A percentile compares a stretch with the other conserved stretches of the same genome.
These are phyloP conservation scores for Plagiodera versicolora DNA, from an alignment of 2,888 invertebrate genomes.

Conservation along the genomic window DNA sequence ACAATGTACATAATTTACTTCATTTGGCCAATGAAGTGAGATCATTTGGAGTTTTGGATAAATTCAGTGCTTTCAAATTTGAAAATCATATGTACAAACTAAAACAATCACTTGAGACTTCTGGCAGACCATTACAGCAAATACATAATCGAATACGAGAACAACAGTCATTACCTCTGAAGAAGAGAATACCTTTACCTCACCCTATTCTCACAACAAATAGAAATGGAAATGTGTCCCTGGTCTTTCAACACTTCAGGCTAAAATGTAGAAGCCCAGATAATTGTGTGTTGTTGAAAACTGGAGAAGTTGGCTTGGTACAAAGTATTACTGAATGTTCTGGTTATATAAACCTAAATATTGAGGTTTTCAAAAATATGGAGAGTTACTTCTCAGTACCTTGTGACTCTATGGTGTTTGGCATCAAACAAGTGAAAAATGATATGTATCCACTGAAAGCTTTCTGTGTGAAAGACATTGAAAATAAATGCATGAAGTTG, in stretches of 20 bases:
- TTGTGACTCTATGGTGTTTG: conserved; percentile 11
- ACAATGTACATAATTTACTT: too few species aligned
- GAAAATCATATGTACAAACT: conserved; percentile 2
- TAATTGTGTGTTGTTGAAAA: conserved; percentile 13
- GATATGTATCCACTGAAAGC: neutral
- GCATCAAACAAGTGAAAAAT: conserved; percentile 5
- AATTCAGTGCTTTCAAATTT: conserved; percentile 4
- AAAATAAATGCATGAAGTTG: conserved; percentile 13
- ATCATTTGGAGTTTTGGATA: conserved; percentile 4
- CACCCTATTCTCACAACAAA: neutral
- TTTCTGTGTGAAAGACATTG: conserved; percentile 5
- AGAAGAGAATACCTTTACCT: neutral
- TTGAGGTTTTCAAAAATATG: conserved; percentile 1
- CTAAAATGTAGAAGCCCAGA: conserved; percentile 5
- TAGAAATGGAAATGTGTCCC: conserved; percentile 1
- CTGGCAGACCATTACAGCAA: conserved; percentile 5
- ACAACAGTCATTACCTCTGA: neutral
- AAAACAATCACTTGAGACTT: neutral
- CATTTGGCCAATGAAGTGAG: too few species aligned
- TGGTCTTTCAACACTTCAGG: conserved; percentile 9
- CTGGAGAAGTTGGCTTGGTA: conserved; percentile 2
- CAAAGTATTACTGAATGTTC: neutral
- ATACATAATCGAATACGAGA: neutral
- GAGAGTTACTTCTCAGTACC: conserved; percentile 3
- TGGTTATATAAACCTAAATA: neutral